These are phyloP conservation scores for Biston stratarius DNA, from an alignment of 2,888 invertebrate species.

Conservation along the genomic window DNA sequence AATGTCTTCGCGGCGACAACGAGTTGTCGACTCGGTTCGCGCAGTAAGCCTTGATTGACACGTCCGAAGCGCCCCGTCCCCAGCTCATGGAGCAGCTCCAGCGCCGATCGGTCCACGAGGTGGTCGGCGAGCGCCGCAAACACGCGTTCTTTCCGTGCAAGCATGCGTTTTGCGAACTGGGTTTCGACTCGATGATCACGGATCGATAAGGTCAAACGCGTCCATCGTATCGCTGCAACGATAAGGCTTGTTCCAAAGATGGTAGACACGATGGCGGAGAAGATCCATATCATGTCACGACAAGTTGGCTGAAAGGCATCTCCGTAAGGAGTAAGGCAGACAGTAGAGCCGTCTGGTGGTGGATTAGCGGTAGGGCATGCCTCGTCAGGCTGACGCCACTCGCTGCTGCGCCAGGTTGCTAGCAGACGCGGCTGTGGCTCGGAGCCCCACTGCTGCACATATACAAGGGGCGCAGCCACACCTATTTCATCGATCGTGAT, in stretches of 20 bases:
- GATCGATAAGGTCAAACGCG: conserved; percentile 37
- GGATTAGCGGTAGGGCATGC: neutral
- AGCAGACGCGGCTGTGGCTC: neutral
- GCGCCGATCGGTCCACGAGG: conserved; percentile 49
- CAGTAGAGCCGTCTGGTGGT: neutral
- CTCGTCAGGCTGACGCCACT: neutral
- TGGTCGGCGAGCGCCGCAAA: neutral
- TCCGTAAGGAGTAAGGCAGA: neutral
- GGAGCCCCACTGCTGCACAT: neutral
- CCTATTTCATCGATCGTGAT: neutral
- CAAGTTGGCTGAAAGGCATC: neutral
- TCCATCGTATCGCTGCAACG: neutral
- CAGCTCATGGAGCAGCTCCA: conserved; percentile 58
- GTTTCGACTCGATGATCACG: conserved; percentile 38
- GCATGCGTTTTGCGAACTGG: conserved; percentile 5
- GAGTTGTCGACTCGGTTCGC: conserved; percentile 54
- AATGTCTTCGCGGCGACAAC: conserved; percentile 93
- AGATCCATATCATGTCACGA: neutral
- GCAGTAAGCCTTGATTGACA: conserved; percentile 61
- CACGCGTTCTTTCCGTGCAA: conserved; percentile 35
- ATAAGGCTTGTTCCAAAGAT: neutral
- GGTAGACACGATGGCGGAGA: neutral
- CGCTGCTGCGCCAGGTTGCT: conserved; percentile 4
- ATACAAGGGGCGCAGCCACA: neutral
- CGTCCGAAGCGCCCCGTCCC: conserved; percentile 68